These are phyloP conservation scores for Podilymbus podiceps DNA, from an alignment of 2,113 vertebrate genomes.

Conservation along the genomic window DNA sequence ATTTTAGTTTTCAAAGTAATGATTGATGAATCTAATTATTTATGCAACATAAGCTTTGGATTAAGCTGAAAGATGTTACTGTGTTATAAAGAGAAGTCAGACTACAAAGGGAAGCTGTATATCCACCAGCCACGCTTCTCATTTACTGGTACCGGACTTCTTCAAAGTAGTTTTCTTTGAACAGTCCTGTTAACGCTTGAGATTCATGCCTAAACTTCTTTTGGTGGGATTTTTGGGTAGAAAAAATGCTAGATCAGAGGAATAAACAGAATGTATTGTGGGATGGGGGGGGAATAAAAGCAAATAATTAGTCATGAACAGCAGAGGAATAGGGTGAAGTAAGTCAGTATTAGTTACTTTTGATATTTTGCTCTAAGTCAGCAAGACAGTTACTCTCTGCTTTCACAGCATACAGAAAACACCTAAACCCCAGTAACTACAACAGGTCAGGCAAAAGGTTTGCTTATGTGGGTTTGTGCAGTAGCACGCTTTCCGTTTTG, in stretches of 20 bases:
- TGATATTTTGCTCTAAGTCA: not conserved
- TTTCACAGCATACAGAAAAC: accelerated
- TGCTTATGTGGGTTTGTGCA: accelerated
- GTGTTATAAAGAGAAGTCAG: not conserved
- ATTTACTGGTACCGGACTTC: not conserved
- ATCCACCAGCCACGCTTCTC: not conserved
- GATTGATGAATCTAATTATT: not conserved
- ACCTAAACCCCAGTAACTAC: no score
- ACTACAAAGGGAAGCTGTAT: not conserved
- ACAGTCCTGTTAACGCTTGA: not conserved
- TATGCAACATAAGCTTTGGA: not conserved
- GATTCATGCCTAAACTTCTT: not conserved
- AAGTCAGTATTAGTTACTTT: not conserved
- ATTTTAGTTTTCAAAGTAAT: not conserved
- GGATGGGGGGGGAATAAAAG: not conserved
- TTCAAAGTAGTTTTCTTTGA: not conserved
- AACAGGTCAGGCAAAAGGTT: not conserved
- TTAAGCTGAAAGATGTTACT: not conserved
- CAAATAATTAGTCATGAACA: not conserved
- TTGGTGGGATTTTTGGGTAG: not conserved
- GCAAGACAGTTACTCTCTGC: not conserved
- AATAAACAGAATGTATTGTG: not conserved
- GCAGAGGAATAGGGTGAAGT: not conserved
- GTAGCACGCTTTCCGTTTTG: not conserved
- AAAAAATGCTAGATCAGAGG: not conserved